A percentile compares a stretch with the other conserved stretches of the same genome.
Evolutionary conservation across 2,113 vertebrate species (phyloP).

Genomic region (cat (Felis catus)): F.catus_Fca126_mat1.0 CM031412.1:126841001-126841500

Average conservation of each 20-base stretch:
- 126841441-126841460: background rate
- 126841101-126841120: background rate
- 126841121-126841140: background rate
- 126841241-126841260: background rate
- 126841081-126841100: background rate
- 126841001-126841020: background rate
- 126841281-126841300: background rate
- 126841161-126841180: background rate
- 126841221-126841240: background rate
- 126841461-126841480: background rate
- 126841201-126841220: background rate
- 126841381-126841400: background rate
- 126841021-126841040: background rate
- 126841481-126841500: background rate
- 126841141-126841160: background rate
- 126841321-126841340: background rate
- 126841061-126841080: background rate
- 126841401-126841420: background rate
- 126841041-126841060: accelerated
- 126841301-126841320: slow-evolving; percentile 1
- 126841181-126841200: background rate
- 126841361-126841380: background rate
- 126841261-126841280: background rate
- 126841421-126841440: slow-evolving; percentile 42
- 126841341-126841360: slow-evolving; percentile 16